These are phyloP conservation scores for Emydocephalus ijimae DNA, from an alignment of 2,113 vertebrate species.

Conservation along the genomic window DNA sequence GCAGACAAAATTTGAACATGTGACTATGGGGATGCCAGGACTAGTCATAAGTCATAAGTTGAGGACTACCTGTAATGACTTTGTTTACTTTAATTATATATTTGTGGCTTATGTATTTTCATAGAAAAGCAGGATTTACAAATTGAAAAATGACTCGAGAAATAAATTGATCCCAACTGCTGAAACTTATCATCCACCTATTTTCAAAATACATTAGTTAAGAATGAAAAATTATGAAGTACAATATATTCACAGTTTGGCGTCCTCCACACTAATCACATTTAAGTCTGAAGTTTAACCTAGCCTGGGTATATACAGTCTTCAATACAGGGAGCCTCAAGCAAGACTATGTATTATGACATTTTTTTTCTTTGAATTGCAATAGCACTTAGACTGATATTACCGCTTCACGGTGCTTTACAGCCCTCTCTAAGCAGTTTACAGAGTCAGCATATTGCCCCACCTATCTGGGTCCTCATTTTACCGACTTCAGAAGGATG, in stretches of 20 bases:
- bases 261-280: not conserved
- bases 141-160: not conserved
- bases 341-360: not conserved
- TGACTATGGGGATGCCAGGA: not conserved
- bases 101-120: not conserved
- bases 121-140: not conserved
- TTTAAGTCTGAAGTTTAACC: not conserved
- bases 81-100: not conserved
- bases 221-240: not conserved
- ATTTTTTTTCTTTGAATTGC: not conserved
- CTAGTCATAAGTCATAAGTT: not conserved
- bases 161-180: not conserved
- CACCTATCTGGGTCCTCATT: no score
- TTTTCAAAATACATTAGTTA: not conserved
- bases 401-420: no score
- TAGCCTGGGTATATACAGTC: not conserved
- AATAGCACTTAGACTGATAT: no score
- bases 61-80: not conserved
- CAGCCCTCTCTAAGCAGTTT: no score
- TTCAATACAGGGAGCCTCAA: not conserved
- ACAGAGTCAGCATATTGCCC: no score
- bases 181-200: not conserved
- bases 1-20: not conserved
- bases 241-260: not conserved
- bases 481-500: no score